Conservation (phyloP, 1,140 invertebrate genomes). For the Atta texana region DNA sequence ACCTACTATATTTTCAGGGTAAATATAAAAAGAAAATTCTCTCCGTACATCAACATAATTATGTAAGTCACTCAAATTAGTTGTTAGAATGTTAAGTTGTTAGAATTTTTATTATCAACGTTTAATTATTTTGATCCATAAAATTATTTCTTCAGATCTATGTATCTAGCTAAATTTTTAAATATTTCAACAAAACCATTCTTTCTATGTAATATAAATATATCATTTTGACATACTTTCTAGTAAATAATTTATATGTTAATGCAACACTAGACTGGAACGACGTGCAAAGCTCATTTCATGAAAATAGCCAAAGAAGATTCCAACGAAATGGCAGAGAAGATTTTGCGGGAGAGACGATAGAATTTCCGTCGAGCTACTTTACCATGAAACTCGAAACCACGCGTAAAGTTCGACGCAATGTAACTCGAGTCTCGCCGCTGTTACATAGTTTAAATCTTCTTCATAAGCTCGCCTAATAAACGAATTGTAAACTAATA, state of each 20-base stretch:
- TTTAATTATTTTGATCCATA: no score
- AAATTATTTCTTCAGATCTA: no score
- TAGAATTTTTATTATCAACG: no score
- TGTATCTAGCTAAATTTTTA: no score
- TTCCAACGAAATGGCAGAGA: slow-evolving; percentile 32
- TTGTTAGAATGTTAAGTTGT: no score
- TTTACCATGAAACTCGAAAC: slow-evolving; percentile 43
- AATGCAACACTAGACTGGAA: not conserved
- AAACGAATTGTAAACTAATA: slow-evolving; percentile 35
- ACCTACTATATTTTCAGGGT: no score
- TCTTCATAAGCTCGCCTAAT: slow-evolving; percentile 6
- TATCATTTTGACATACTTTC: not conserved
- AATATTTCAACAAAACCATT: no score
- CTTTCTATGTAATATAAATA: not conserved
- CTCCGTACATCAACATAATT: no score
- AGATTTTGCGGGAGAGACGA: slow-evolving; percentile 29
- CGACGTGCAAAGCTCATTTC: not conserved
- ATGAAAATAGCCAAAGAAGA: slow-evolving; percentile 2
- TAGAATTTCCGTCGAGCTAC: slow-evolving; percentile 32
- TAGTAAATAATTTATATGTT: not conserved
- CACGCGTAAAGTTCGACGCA: slow-evolving; percentile 30
- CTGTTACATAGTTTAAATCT: slow-evolving; percentile 49
- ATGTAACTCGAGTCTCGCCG: slow-evolving; percentile 18
- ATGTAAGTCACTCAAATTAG: no score
- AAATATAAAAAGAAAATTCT: no score